phyloP scores from a whole-genome alignment of 2,888 invertebrate genomes.

The Thera britannica region DNA sequence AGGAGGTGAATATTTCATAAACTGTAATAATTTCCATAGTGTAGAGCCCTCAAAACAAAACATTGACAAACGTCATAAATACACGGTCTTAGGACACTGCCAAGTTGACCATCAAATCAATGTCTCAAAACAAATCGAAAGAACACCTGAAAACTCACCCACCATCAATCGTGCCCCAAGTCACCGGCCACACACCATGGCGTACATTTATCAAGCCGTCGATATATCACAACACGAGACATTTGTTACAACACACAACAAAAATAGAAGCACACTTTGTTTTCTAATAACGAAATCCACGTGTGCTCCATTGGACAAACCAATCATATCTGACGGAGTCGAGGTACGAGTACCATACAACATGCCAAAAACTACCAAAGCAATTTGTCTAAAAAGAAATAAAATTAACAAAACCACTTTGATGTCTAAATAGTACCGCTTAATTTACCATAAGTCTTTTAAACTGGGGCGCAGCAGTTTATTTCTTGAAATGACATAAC shows the following conservation, averaged over 20 bases:
- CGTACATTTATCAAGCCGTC: constrained; percentile 55
- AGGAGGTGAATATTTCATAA: too few relatives aligned
- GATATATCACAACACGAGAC: constrained; percentile 48
- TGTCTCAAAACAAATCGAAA: constrained; percentile 15
- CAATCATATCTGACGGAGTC: constrained; percentile 64
- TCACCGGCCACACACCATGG: constrained; percentile 35
- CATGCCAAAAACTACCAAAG: constrained; percentile 33
- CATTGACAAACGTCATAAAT: neutral
- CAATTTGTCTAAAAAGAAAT: constrained; percentile 52
- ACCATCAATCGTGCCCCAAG: constrained; percentile 44
- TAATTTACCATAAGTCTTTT: constrained; percentile 62
- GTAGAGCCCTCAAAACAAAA: neutral
- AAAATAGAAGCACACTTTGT: constrained; percentile 58
- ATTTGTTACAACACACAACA: constrained; percentile 57
- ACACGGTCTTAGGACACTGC: neutral
- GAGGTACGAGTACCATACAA: constrained; percentile 18
- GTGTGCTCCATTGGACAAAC: constrained; percentile 59
- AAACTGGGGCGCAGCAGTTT: constrained; percentile 67
- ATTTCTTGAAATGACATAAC: constrained; percentile 67
- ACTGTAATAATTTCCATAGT: too few relatives aligned
- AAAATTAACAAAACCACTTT: constrained; percentile 52
- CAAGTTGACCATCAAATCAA: neutral
- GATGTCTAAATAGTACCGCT: constrained; percentile 56
- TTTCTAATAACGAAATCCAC: constrained; percentile 54
- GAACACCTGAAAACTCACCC: constrained; percentile 37